These are phyloP conservation scores for Agonopterix heracliana DNA, from an alignment of 2,888 invertebrate species.

Conservation along the genomic window DNA sequence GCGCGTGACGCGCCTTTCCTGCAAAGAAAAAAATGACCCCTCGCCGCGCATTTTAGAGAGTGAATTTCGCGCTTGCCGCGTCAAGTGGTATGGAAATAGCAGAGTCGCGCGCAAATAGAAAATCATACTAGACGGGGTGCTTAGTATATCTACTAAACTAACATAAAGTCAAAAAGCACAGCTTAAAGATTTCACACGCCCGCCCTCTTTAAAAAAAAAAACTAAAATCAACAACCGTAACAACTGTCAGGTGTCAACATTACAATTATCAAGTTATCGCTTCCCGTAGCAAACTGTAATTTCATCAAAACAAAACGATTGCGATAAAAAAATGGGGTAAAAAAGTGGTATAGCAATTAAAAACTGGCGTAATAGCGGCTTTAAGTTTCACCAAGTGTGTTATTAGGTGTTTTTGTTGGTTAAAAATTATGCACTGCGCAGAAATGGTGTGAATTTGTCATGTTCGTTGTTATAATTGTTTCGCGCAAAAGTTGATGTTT, in stretches of 20 bases:
- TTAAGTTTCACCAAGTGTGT: neutral
- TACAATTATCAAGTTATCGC: slow-evolving; percentile 65
- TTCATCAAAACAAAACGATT: slow-evolving; percentile 1
- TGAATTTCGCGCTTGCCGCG: no score
- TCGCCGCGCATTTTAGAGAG: no score
- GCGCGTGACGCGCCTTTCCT: no score
- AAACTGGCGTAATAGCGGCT: slow-evolving; percentile 1
- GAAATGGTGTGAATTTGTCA: neutral
- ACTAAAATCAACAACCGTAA: neutral
- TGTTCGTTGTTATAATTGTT: neutral
- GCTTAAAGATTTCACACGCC: slow-evolving; percentile 1
- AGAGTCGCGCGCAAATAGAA: no score
- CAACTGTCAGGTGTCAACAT: slow-evolving; percentile 54
- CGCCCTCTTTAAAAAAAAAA: slow-evolving; percentile 8
- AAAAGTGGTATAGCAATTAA: slow-evolving; percentile 8
- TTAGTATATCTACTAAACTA: no score
- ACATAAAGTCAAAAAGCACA: neutral
- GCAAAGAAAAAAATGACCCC: no score
- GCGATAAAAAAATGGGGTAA: slow-evolving; percentile 1
- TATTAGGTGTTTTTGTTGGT: slow-evolving; percentile 5
- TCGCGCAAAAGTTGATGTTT: neutral
- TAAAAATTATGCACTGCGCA: neutral
- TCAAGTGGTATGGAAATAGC: no score
- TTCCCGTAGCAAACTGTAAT: slow-evolving; percentile 36
- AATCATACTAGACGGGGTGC: no score